Conservation (phyloP, 2,113 vertebrate species). For the Polypterus senegalus region DNA sequence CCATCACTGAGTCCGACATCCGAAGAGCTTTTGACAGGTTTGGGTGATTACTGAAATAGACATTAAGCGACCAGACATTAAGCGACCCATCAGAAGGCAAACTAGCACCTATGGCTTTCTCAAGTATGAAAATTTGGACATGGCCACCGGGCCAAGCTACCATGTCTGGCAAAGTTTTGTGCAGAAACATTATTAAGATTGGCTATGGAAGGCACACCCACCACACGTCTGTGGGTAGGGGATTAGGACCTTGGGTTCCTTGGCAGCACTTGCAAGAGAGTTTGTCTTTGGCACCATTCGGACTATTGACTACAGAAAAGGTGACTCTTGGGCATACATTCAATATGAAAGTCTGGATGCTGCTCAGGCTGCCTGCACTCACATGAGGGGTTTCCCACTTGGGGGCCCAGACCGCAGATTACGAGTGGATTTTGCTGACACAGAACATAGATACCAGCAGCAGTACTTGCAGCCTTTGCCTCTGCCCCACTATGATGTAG, state of each 20-base stretch:
- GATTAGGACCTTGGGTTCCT: slow-evolving; percentile 84
- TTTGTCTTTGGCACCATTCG: slow-evolving; percentile 96
- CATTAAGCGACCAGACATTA: slow-evolving; percentile 82
- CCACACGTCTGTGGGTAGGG: slow-evolving; percentile 92
- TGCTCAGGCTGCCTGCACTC: slow-evolving; percentile 85
- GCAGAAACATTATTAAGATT: slow-evolving; percentile 87
- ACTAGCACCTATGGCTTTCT: slow-evolving; percentile 91
- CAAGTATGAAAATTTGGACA: slow-evolving; percentile 94
- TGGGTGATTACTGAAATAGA: slow-evolving; percentile 92
- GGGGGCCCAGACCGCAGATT: slow-evolving; percentile 84
- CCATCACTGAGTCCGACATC: slow-evolving; percentile 78
- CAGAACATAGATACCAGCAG: slow-evolving; percentile 87
- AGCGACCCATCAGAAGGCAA: slow-evolving; percentile 73
- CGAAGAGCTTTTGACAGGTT: slow-evolving; percentile 84
- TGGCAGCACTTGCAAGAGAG: slow-evolving; percentile 82
- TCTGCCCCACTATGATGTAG: slow-evolving; percentile 80
- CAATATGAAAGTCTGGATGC: slow-evolving; percentile 95
- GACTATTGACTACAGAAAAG: slow-evolving; percentile 93
- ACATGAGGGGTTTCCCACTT: slow-evolving; percentile 90
- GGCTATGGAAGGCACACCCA: slow-evolving; percentile 91
- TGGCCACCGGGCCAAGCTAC: slow-evolving; percentile 94
- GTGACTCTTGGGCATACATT: slow-evolving; percentile 94
- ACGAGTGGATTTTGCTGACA: slow-evolving; percentile 89
- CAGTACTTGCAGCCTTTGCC: slow-evolving; percentile 85
- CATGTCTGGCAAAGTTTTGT: slow-evolving; percentile 91